phyloP scores from a whole-genome alignment of 1,140 invertebrate genomes.

The Helicoverpa zea region DNA sequence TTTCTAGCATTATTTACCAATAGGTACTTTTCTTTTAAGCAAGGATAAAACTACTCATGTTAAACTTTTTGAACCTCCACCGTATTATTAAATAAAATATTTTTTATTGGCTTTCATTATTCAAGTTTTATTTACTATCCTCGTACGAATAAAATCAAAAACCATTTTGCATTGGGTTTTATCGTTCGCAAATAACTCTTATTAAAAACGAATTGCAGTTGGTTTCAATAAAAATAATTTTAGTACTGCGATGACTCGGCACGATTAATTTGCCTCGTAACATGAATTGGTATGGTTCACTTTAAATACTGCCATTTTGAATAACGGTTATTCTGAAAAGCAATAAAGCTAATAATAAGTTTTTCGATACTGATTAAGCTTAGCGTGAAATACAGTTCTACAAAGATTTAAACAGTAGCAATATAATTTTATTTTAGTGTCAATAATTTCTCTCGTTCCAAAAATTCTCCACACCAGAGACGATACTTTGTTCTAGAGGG shows the following conservation, averaged over 20 bases:
- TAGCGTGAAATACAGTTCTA: too few species aligned
- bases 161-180: neutral
- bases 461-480: too few species aligned
- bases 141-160: neutral
- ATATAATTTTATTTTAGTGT: too few species aligned
- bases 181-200: neutral
- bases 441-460: too few species aligned
- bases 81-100: neutral
- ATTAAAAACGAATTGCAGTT: neutral
- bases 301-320: neutral
- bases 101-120: neutral
- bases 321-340: neutral
- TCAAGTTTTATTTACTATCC: neutral
- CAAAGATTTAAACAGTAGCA: too few species aligned
- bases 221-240: conserved; percentile 4
- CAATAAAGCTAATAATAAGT: neutral
- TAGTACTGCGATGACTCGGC: neutral
- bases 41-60: too few species aligned
- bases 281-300: neutral
- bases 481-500: too few species aligned
- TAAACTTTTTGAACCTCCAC: too few species aligned
- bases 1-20: too few species aligned
- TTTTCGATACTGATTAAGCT: too few species aligned
- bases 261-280: neutral
- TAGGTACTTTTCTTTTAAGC: too few species aligned